Conservation (phyloP, 2,888 invertebrate genomes). For the Notodonta dromedarius region DNA sequence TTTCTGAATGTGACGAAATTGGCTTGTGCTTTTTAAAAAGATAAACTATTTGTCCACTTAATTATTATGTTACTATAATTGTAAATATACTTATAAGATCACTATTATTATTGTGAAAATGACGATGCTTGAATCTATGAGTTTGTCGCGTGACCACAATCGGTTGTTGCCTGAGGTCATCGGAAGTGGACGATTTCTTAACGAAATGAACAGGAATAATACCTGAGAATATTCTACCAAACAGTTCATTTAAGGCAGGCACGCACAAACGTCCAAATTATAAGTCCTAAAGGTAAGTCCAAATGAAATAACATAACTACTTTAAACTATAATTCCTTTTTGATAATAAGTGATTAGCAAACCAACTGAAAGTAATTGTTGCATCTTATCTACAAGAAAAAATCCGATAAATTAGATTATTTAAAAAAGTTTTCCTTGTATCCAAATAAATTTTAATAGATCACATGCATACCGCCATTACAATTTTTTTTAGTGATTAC, state of each 20-base stretch:
- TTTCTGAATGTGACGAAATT: too few species aligned
- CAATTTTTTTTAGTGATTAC: conserved; percentile 25
- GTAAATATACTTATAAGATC: too few species aligned
- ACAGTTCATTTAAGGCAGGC: background rate
- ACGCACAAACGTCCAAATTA: background rate
- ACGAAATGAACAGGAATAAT: conserved; percentile 43
- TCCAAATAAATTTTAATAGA: background rate
- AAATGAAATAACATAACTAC: too few species aligned
- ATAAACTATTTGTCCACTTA: background rate
- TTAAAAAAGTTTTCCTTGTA: too few species aligned
- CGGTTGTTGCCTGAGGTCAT: conserved; percentile 60
- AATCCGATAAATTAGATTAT: too few species aligned
- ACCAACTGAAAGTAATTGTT: too few species aligned
- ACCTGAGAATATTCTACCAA: background rate
- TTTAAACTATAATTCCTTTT: too few species aligned
- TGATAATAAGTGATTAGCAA: too few species aligned
- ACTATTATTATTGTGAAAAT: conserved; percentile 20
- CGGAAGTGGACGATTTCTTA: conserved; percentile 77
- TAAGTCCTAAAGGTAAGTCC: background rate
- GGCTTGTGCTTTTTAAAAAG: background rate
- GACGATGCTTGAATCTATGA: conserved; percentile 31
- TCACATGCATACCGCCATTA: conserved; percentile 6
- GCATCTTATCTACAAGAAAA: too few species aligned
- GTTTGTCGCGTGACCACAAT: conserved; percentile 62
- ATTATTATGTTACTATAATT: too few species aligned